Evolutionary conservation across 2,888 invertebrate species (phyloP).

Genomic region (Pantelozetes paolii): DNA sequence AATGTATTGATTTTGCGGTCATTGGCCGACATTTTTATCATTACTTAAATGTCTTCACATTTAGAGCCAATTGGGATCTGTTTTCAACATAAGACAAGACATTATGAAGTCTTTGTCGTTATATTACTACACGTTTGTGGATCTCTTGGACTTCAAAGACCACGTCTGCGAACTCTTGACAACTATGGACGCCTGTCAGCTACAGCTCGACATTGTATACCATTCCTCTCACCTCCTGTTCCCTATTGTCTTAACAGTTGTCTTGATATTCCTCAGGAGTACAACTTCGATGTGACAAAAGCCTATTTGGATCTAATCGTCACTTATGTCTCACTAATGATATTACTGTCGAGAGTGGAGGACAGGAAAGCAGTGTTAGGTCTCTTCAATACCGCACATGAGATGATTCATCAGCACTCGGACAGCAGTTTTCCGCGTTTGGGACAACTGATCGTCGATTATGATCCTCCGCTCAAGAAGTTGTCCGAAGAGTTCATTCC

Average conservation of each 20-base stretch:
- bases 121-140: constrained; percentile 98
- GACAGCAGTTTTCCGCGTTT: constrained; percentile 89
- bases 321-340: constrained; percentile 92
- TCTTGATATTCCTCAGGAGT: no score
- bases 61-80: constrained; percentile 53
- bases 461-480: constrained; percentile 90
- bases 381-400: constrained; percentile 94
- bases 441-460: constrained; percentile 96
- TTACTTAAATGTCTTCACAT: constrained; percentile 2
- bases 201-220: constrained; percentile 79
- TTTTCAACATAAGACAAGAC: constrained; percentile 70
- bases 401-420: constrained; percentile 82
- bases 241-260: constrained; percentile 48
- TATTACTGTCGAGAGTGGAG: constrained; percentile 93
- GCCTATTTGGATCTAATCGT: constrained; percentile 90
- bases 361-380: constrained; percentile 96
- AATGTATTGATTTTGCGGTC: constrained; percentile 48
- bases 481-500: constrained; percentile 94
- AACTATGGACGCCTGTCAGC: constrained; percentile 92
- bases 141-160: constrained; percentile 88
- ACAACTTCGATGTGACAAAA: constrained; percentile 93
- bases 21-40: no score
- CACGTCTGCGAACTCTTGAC: constrained; percentile 62
- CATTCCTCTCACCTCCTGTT: background rate
- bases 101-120: constrained; percentile 92